Percentiles rank a stretch among this genome's conserved stretches.
These are phyloP conservation scores for Daktulosphaira vitifoliae DNA, from an alignment of 1,140 invertebrate species.

Conservation along the genomic window DNA sequence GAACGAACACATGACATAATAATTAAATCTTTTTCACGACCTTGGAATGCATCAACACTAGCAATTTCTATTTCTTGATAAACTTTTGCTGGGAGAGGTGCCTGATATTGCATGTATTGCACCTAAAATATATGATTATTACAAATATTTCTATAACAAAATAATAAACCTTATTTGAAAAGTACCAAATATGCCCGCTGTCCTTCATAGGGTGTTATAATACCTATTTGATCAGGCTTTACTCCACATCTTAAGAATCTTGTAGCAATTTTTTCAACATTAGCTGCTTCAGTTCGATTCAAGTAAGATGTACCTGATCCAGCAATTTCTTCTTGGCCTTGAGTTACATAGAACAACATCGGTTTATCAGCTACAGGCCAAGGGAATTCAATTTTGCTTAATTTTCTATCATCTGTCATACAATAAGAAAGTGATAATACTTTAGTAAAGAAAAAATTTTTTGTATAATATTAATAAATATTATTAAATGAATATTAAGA, in stretches of 20 bases:
- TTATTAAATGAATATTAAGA: neutral
- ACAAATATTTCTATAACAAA: neutral
- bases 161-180: neutral
- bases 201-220: slow-evolving; percentile 98
- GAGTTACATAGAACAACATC: slow-evolving; percentile 98
- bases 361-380: slow-evolving; percentile 95
- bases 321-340: slow-evolving; percentile 97
- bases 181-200: slow-evolving; percentile 89
- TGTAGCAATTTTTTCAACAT: slow-evolving; percentile 95
- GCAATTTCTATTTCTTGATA: slow-evolving; percentile 99
- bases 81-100: slow-evolving; percentile 87
- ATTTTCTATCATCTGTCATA: slow-evolving; percentile 67
- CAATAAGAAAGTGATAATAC: neutral
- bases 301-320: slow-evolving; percentile 97
- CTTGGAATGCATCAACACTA: slow-evolving; percentile 97
- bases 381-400: slow-evolving; percentile 90
- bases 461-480: neutral
- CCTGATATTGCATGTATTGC: slow-evolving; percentile 99
- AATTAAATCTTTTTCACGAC: slow-evolving; percentile 97
- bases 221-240: slow-evolving; percentile 97
- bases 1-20: slow-evolving; percentile 92
- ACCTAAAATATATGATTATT: slow-evolving; percentile 43
- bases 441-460: neutral
- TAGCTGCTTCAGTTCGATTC: slow-evolving; percentile 95
- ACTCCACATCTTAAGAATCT: slow-evolving; percentile 88